Base-by-base conservation (phyloP, 2,797 vertebrate species). In the Sardinella longiceps region DNA sequence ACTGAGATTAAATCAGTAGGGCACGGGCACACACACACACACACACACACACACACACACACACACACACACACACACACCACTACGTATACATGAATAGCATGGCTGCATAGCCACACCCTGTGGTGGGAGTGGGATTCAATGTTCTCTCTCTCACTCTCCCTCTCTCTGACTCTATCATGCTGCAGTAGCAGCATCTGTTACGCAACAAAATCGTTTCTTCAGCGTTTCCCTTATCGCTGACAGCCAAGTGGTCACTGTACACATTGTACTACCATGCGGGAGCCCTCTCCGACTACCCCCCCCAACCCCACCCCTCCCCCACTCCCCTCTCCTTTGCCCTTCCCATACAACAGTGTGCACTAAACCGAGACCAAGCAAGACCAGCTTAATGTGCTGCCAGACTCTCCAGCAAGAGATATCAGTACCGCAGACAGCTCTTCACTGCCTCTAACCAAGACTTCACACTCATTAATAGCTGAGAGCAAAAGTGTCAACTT, bases 21-120 rank as follows among this genome's bases (percentile, higher is more conserved):
- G 60, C 11, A 15, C 63, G 33, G 28, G n/a, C n/a, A n/a, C 56
- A 89, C 82, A 51, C 60, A 80, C 51, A 80, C 82, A 81, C 37
- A 81, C 88, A 33, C 48, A 50, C 80, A 81, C 83, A 83, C 58
- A 81, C 83, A 84, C 88, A 86, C n/a, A 77, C 23, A 77, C 30
- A 46, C 23, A 18, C 45, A 80, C 25, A 70, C 25, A 37, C 63
- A 74, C 56, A 74, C 39, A 37, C 48, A 50, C 48, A 50, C 10
- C 48, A 50, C 18, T 28, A 39, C 48, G 56, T 45, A 33, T 28
- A 14, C 53, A 74, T 74, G 66, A 39, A 74, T 33, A 33, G 30
- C 63, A 70, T 70, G 63, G 30, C 83, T 81, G 50, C 33, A 14
- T 28, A 25, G 87, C 92, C 92, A 88, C 90, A 45, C 92, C 92